phyloP scores from a whole-genome alignment of 1,140 invertebrate genomes.

The Drosophila leontia region DNA sequence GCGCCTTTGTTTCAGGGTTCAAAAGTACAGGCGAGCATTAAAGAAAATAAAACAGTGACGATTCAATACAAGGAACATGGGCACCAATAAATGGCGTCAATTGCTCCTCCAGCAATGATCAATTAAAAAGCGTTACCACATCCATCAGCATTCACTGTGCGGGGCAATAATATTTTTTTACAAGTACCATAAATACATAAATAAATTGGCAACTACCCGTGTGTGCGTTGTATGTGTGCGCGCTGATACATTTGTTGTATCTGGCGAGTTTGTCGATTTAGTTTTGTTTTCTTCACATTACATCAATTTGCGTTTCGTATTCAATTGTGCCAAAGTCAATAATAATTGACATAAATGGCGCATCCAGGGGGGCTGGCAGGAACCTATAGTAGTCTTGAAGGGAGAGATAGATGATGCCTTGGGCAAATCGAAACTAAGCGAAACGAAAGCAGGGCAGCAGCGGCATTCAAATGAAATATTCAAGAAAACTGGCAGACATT shows the following conservation, averaged over 20 bases:
- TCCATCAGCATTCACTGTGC: constrained; percentile 31
- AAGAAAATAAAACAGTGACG: constrained; percentile 20
- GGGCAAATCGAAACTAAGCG: constrained; percentile 13
- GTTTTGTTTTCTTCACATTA: constrained; percentile 71
- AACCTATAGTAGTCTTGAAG: constrained; percentile 1
- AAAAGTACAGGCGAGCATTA: constrained; percentile 47
- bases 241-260: constrained; percentile 25
- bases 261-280: constrained; percentile 41
- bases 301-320: constrained; percentile 74
- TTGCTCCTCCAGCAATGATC: constrained; percentile 21
- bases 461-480: constrained; percentile 53
- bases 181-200: constrained; percentile 46
- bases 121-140: constrained; percentile 43
- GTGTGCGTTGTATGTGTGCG: constrained; percentile 13
- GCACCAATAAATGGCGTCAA: constrained; percentile 9
- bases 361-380: constrained; percentile 21
- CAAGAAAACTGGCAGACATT: constrained; percentile 49
- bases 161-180: constrained; percentile 39
- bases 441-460: constrained; percentile 29
- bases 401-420: constrained; percentile 11
- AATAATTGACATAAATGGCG: constrained; percentile 78
- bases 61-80: not conserved
- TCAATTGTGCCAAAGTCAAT: constrained; percentile 76
- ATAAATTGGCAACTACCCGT: constrained; percentile 32
- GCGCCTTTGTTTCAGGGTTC: constrained; percentile 61